Percentiles rank a stretch among this genome's conserved stretches.
phyloP scores from a whole-genome alignment of 2,113 vertebrate species.

The Megaleporinus macrocephalus region DNA sequence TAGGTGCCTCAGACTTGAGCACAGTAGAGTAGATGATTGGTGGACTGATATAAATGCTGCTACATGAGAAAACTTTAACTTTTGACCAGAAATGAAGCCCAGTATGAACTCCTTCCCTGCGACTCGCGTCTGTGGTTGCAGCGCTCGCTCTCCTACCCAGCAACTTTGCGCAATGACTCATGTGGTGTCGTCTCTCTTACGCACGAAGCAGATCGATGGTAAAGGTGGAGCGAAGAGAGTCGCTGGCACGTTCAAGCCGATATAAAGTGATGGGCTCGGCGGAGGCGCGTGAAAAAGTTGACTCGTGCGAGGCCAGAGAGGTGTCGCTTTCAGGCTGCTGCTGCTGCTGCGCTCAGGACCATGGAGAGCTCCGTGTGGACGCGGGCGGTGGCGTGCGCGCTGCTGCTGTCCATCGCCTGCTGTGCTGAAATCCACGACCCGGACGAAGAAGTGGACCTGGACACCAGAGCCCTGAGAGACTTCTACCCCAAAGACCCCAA shows the following conservation, averaged over 20 bases:
- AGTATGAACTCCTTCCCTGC: not conserved
- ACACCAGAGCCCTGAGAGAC: conserved; percentile 77
- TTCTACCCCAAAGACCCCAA: conserved; percentile 82
- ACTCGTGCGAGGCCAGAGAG: conserved; percentile 7
- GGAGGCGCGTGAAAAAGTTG: conserved; percentile 48
- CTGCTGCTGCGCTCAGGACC: conserved; percentile 61
- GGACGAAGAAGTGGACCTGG: conserved; percentile 73
- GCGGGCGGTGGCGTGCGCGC: conserved; percentile 67
- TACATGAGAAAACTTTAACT: no score
- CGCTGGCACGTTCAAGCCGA: conserved; percentile 59
- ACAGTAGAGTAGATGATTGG: no score
- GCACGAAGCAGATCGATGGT: conserved; percentile 69
- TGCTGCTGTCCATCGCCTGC: conserved; percentile 66
- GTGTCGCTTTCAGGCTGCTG: conserved; percentile 33
- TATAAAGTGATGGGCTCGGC: conserved; percentile 70
- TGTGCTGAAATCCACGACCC: conserved; percentile 63
- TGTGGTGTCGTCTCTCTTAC: conserved; percentile 70
- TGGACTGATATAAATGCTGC: no score
- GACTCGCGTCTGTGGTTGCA: no score
- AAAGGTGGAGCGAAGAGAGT: conserved; percentile 73
- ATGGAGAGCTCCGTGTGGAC: conserved; percentile 76
- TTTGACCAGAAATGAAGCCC: no score
- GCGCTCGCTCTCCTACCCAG: conserved; percentile 35
- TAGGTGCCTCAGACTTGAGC: no score
- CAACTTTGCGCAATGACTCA: conserved; percentile 78